Evolutionary conservation across 1,140 invertebrate genomes (phyloP).

Genomic region (Gonatopus flavifemur): DNA sequence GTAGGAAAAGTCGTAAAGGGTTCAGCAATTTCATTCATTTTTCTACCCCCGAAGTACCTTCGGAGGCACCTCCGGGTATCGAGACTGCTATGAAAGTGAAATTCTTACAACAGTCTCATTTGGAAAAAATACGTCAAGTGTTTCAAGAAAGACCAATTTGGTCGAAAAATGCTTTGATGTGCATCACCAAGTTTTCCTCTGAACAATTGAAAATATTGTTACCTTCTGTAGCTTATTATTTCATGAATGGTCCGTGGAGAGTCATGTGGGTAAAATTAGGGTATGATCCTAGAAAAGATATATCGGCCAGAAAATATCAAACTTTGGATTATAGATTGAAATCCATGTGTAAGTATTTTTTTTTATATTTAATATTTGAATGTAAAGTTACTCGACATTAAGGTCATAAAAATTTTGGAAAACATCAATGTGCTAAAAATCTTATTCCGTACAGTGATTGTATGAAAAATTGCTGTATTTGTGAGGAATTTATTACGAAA

Average conservation of each 20-base stretch:
- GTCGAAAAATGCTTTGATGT: conserved; percentile 75
- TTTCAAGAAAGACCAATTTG: conserved; percentile 84
- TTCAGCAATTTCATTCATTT: conserved; percentile 63
- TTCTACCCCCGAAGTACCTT: conserved; percentile 58
- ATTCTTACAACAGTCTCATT: conserved; percentile 52
- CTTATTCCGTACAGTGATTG: no score
- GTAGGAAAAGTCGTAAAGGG: conserved; percentile 58
- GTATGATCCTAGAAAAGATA: conserved; percentile 83
- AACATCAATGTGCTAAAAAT: no score
- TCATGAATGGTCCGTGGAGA: conserved; percentile 85
- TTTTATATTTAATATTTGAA: background rate
- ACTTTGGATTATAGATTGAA: conserved; percentile 83
- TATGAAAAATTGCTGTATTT: no score
- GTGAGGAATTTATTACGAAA: no score
- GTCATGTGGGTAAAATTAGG: conserved; percentile 82
- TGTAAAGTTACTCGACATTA: no score
- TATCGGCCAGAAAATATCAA: conserved; percentile 79
- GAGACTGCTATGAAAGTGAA: conserved; percentile 57
- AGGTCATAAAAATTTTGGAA: no score
- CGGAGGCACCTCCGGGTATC: conserved; percentile 58
- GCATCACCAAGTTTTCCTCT: conserved; percentile 64
- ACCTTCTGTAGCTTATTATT: conserved; percentile 82
- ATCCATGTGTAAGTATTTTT: conserved; percentile 60
- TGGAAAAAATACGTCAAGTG: conserved; percentile 61
- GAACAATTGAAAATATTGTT: conserved; percentile 77